phyloP scores from a whole-genome alignment of 1,140 invertebrate species.

The Luehdorfia chinensis region DNA sequence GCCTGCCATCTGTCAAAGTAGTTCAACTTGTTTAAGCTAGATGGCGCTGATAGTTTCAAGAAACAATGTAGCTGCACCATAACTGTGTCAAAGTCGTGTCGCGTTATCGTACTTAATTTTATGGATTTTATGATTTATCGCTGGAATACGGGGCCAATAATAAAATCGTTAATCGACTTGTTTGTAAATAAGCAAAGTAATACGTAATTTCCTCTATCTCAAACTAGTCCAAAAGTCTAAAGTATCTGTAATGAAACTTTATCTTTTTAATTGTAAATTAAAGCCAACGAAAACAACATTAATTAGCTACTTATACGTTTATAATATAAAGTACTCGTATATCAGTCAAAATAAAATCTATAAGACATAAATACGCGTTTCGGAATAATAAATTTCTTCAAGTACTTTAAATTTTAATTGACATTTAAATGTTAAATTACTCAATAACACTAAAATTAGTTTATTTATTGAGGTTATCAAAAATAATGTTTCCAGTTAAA shows the following conservation, averaged over 20 bases:
- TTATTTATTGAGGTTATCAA: no score
- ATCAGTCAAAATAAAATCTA: no score
- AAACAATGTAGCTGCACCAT: constrained; percentile 19
- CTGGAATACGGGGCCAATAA: constrained; percentile 21
- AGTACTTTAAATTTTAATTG: no score
- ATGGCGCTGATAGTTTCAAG: constrained; percentile 43
- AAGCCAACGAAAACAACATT: constrained; percentile 1
- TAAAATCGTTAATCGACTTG: constrained; percentile 21
- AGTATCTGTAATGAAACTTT: no score
- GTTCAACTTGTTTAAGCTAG: constrained; percentile 23
- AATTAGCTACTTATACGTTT: no score
- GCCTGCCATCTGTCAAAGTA: constrained; percentile 4
- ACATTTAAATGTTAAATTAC: constrained; percentile 4
- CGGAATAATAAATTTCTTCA: no score
- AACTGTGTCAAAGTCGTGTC: constrained; percentile 58
- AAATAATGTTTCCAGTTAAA: no score
- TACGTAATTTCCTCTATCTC: constrained; percentile 9
- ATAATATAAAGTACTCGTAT: no score
- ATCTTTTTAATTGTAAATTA: constrained; percentile 8
- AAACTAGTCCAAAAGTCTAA: constrained; percentile 10
- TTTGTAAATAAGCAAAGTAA: constrained; percentile 16
- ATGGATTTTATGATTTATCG: constrained; percentile 45
- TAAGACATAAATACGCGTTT: no score
- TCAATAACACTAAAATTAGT: neutral
- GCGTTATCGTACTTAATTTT: constrained; percentile 49